Base-by-base conservation (phyloP, 2,113 vertebrate species). In the Rhinolophus sinicus region DNA sequence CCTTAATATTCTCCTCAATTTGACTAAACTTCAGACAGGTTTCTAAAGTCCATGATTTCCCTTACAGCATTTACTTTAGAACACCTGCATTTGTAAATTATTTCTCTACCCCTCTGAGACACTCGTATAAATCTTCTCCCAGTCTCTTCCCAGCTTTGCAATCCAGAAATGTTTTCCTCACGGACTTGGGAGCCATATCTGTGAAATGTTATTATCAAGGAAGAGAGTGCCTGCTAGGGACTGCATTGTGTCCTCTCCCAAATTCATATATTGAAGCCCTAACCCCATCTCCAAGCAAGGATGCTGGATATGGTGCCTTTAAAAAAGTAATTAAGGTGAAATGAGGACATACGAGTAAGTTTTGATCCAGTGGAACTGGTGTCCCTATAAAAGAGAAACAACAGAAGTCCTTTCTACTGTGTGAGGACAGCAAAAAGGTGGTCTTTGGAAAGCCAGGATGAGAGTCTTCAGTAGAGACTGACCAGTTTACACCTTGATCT, bases 11-110 rank as follows among this genome's bases (percentile, higher is more conserved):
- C 58, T 28, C 62, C 7, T 93, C 35, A 75, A 54, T 33, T 75
- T 93, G 38, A 81, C 67, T 40, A 47, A 89, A 64, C 21, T 47
- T 80, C 44, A 50, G 40, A 60, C 7, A 44, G n/a, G 10, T 85
- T 86, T 81, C 13, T 70, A 4, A 30, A 35, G 47, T 24, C 8
- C 4, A 38, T 44, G n/a, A 67, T 19, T 3, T 89, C 24, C 50
- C 47, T 56, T 44, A 67, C 13, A 94, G 14, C 44, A 95, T 93
- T 86, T 95, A 40, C 52, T 86, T 90, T 90, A 90, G 73, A 76
- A 96, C 72, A 47, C 33, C 72, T 82, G 15, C 4, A 28, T 44
- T 26, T 52, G 35, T 78, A 60, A 56, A 58, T 80, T 69, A 18
- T 75, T 94, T 70, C 50, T 62, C 22, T 75, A n/a, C 19, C 24